These are phyloP conservation scores for Phoenicopterus ruber DNA, from an alignment of 2,113 vertebrate genomes.

Conservation along the genomic window DNA sequence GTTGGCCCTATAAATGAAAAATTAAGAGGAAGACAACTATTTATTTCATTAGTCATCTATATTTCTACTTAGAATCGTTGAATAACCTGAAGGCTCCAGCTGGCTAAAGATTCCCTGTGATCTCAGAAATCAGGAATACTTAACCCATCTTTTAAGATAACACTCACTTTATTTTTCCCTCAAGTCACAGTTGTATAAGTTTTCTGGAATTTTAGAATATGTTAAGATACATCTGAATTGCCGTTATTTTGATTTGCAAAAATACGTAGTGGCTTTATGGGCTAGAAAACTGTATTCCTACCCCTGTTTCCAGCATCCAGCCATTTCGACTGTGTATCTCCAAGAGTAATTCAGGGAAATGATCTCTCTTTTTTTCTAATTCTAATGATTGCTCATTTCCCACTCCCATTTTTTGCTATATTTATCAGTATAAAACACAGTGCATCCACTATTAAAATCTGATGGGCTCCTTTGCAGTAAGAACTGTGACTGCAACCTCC, in stretches of 20 bases:
- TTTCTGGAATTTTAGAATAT: conserved; percentile 15
- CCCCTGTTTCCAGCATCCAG: background rate
- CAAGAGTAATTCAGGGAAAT: background rate
- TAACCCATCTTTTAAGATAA: conserved; percentile 8
- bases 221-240: background rate
- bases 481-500: background rate
- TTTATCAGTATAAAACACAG: background rate
- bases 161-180: background rate
- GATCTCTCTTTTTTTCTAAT: background rate
- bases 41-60: conserved; percentile 57
- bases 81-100: conserved; percentile 55
- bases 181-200: background rate
- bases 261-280: background rate
- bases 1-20: conserved; percentile 17
- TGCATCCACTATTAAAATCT: background rate
- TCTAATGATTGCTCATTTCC: background rate
- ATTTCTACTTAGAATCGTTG: conserved; percentile 7
- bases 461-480: background rate
- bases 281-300: background rate
- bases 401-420: background rate
- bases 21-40: conserved; percentile 62
- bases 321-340: background rate
- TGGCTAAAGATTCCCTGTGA: conserved; percentile 38
- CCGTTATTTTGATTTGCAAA: background rate
- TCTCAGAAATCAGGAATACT: conserved; percentile 57